Evolutionary conservation across 2,113 vertebrate species (phyloP).

Genomic region (Myotis yumanensis): DNA sequence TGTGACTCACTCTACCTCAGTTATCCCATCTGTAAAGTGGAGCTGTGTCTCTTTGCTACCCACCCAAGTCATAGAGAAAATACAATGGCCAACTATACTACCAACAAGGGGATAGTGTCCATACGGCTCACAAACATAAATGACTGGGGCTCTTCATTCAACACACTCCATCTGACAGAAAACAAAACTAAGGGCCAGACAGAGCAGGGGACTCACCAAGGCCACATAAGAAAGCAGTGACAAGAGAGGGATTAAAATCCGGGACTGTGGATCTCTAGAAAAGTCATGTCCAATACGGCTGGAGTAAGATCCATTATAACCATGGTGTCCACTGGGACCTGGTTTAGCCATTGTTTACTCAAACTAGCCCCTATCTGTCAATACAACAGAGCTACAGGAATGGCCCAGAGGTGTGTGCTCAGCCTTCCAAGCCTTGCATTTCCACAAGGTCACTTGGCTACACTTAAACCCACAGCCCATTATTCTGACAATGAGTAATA

Average conservation of each 20-base stretch:
- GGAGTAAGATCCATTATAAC: not conserved
- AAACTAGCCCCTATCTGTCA: not conserved
- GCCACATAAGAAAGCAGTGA: not conserved
- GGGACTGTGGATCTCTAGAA: not conserved
- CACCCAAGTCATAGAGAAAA: rapidly evolving
- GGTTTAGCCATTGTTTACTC: not conserved
- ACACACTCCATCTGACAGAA: not conserved
- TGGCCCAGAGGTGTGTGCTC: not conserved
- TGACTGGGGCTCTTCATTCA: not conserved
- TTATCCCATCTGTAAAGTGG: not conserved
- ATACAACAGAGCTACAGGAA: not conserved
- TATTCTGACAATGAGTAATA: constrained; percentile 51
- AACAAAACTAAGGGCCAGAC: not conserved
- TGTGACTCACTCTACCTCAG: not conserved
- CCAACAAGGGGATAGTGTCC: not conserved
- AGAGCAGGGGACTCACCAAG: not conserved
- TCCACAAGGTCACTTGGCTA: constrained; percentile 4
- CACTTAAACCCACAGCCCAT: not conserved
- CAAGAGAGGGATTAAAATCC: not conserved
- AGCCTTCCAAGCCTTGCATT: not conserved
- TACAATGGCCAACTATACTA: rapidly evolving
- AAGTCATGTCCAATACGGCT: not conserved
- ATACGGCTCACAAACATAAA: not conserved
- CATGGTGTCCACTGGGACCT: not conserved
- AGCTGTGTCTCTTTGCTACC: too few species aligned